phyloP scores from a whole-genome alignment of 2,113 vertebrate species.

The Speoplatyrhinus poulsoni region DNA sequence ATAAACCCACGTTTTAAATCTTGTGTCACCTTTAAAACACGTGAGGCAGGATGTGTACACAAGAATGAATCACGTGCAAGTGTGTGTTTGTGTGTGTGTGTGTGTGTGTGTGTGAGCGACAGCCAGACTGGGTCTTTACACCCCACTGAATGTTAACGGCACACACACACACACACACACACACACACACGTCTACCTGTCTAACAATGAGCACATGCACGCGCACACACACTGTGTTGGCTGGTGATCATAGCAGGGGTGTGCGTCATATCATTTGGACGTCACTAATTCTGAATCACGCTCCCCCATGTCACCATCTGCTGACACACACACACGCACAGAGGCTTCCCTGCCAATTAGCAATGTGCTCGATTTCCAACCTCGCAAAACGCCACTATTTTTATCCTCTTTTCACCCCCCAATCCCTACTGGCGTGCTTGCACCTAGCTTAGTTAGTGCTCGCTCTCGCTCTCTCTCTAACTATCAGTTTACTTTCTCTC shows the following conservation, averaged over 20 bases:
- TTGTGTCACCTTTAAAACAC: too few relatives aligned
- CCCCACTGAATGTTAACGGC: constrained; percentile 35
- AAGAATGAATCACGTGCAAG: constrained; percentile 6
- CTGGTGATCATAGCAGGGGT: constrained; percentile 38
- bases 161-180: constrained; percentile 26
- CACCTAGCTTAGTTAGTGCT: background rate
- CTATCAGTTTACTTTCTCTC: background rate
- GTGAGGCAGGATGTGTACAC: too few relatives aligned
- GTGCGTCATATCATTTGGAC: constrained; percentile 58
- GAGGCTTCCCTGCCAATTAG: constrained; percentile 38
- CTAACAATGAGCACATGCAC: constrained; percentile 4
- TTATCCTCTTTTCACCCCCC: background rate
- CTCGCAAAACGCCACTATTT: background rate
- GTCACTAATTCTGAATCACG: constrained; percentile 52
- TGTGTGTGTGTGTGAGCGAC: constrained; percentile 25
- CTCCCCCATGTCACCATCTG: constrained; percentile 64
- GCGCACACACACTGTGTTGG: constrained; percentile 8
- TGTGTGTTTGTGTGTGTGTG: constrained; percentile 26
- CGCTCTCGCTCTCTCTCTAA: background rate
- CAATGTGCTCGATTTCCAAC: constrained; percentile 10
- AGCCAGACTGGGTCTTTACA: constrained; percentile 61
- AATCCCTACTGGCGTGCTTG: background rate
- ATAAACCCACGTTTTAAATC: too few relatives aligned
- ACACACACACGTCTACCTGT: constrained; percentile 39
- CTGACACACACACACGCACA: constrained; percentile 22